These are phyloP conservation scores for Belonocnema kinseyi DNA, from an alignment of 1,140 invertebrate species.

Conservation along the genomic window DNA sequence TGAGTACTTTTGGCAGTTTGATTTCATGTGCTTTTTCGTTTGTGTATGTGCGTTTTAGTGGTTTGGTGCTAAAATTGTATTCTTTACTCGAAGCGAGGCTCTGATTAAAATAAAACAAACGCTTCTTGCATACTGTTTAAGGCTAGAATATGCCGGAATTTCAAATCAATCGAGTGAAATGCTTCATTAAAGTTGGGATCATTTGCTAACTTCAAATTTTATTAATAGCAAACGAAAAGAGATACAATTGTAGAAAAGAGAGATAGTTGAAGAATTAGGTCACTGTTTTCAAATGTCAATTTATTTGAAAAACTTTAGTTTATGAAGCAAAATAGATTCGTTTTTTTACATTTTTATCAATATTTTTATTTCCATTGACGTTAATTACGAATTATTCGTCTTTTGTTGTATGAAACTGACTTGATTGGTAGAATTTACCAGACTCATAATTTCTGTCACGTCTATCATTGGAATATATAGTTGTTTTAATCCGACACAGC, in stretches of 20 bases:
- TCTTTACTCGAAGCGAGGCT: background rate
- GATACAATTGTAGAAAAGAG: no score
- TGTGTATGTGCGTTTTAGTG: constrained; percentile 19
- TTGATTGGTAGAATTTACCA: background rate
- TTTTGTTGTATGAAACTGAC: background rate
- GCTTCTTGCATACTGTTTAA: background rate
- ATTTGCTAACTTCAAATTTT: background rate
- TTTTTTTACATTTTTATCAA: no score
- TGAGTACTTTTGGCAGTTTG: constrained; percentile 78
- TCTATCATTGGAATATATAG: background rate
- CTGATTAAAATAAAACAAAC: background rate
- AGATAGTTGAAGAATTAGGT: no score
- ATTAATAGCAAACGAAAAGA: no score
- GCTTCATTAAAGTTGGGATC: background rate
- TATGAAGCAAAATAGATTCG: no score
- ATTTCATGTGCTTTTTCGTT: background rate
- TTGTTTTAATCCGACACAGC: constrained; percentile 5
- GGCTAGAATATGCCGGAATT: background rate
- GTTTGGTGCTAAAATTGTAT: constrained; percentile 9
- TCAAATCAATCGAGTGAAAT: background rate
- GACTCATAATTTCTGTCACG: constrained; percentile 3
- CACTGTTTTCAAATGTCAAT: no score
- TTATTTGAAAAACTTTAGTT: no score
- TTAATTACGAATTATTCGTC: background rate
- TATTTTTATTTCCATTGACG: no score